Evolutionary conservation across 1,140 invertebrate species (phyloP).

Genomic region (Penaeus chinensis): DNA sequence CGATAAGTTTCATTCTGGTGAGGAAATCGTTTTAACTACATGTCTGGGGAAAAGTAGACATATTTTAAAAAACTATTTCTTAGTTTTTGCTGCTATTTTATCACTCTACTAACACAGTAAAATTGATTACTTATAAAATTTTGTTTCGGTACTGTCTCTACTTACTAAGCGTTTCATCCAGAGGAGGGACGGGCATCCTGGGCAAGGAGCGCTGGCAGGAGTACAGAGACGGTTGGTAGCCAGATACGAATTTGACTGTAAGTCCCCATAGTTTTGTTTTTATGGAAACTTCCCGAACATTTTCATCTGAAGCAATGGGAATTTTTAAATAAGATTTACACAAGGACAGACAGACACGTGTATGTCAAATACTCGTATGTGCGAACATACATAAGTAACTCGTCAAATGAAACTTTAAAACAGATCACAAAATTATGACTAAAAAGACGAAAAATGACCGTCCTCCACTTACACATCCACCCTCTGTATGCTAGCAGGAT

Average conservation of each 20-base stretch:
- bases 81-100: too few species aligned
- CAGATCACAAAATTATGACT: conserved; percentile 29
- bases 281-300: conserved; percentile 67
- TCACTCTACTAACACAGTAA: neutral
- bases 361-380: neutral
- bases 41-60: too few species aligned
- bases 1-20: neutral
- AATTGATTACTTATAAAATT: neutral
- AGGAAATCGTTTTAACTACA: neutral
- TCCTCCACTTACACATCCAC: conserved; percentile 68
- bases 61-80: too few species aligned
- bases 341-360: neutral
- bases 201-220: conserved; percentile 71
- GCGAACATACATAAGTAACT: neutral
- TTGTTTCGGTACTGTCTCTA: neutral
- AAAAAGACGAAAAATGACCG: conserved; percentile 36
- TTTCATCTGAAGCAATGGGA: conserved; percentile 67
- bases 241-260: conserved; percentile 69
- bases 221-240: conserved; percentile 70
- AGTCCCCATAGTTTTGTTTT: conserved; percentile 69
- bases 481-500: conserved; percentile 69
- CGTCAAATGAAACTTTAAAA: too few species aligned
- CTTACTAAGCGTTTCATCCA: conserved; percentile 67
- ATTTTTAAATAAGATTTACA: neutral
- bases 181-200: conserved; percentile 70